Percentiles rank a stretch among this genome's conserved stretches.
Evolutionary conservation across 2,888 invertebrate species (phyloP).

Genomic region (Leucoptera coffeella): DNA sequence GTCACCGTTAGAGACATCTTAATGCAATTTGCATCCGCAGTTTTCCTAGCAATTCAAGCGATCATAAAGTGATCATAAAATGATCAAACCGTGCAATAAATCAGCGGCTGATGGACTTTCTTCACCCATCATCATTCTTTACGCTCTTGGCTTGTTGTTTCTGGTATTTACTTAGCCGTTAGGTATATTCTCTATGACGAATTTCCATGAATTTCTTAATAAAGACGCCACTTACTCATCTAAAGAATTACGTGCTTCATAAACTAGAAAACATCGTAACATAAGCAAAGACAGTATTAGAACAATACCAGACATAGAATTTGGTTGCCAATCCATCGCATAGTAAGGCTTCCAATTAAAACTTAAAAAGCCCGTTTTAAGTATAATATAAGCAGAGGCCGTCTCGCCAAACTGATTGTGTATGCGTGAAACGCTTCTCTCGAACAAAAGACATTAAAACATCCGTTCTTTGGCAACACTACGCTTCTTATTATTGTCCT

Average conservation of each 20-base stretch:
- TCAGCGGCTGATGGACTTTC: slow-evolving; percentile 26
- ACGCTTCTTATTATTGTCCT: slow-evolving; percentile 43
- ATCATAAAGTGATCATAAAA: slow-evolving; percentile 44
- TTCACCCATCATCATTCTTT: slow-evolving; percentile 41
- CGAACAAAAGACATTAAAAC: slow-evolving; percentile 49
- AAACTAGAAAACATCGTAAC: too few species aligned
- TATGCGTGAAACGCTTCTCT: slow-evolving; percentile 34
- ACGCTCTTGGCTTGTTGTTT: slow-evolving; percentile 20
- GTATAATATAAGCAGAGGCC: too few species aligned
- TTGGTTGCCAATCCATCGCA: too few species aligned
- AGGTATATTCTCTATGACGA: too few species aligned
- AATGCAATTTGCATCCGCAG: slow-evolving; percentile 31
- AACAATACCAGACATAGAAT: too few species aligned
- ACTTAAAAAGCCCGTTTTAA: too few species aligned
- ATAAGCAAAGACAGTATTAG: too few species aligned
- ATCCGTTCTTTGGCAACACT: slow-evolving; percentile 41
- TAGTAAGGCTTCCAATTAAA: too few species aligned
- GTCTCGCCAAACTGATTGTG: too few species aligned
- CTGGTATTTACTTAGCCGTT: slow-evolving; percentile 26
- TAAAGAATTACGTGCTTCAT: too few species aligned
- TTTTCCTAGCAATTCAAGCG: slow-evolving; percentile 37
- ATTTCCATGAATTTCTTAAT: too few species aligned
- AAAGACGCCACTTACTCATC: too few species aligned
- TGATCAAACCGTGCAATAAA: slow-evolving; percentile 36
- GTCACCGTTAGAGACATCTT: slow-evolving; percentile 7